phyloP scores from a whole-genome alignment of 1,140 invertebrate species.

The Eubasilissa regina region DNA sequence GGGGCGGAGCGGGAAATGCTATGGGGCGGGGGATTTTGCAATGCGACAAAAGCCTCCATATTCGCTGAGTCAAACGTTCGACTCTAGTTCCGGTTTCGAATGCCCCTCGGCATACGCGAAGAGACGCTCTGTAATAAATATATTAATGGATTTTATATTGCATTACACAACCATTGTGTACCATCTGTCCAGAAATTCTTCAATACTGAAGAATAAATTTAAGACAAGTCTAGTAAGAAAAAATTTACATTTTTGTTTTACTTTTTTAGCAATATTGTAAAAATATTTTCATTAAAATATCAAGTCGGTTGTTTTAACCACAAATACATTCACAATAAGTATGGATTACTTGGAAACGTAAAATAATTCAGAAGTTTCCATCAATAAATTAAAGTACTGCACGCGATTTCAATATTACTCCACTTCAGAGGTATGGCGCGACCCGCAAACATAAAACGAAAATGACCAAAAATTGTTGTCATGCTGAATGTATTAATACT shows the following conservation, averaged over 20 bases:
- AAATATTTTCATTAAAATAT: too few relatives aligned
- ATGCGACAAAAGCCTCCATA: slow-evolving; percentile 38
- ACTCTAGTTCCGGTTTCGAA: slow-evolving; percentile 4
- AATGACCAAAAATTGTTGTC: too few relatives aligned
- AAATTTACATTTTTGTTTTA: too few relatives aligned
- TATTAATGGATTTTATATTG: too few relatives aligned
- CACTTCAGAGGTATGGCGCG: background rate
- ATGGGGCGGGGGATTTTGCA: slow-evolving; percentile 20
- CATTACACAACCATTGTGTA: too few relatives aligned
- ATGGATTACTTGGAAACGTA: background rate
- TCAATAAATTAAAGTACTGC: background rate
- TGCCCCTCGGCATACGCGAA: background rate
- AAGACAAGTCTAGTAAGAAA: too few relatives aligned
- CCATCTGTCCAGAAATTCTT: too few relatives aligned
- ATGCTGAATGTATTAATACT: too few relatives aligned
- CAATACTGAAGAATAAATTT: too few relatives aligned
- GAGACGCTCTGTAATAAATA: too few relatives aligned
- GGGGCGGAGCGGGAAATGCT: background rate
- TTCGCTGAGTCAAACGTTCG: slow-evolving; percentile 24
- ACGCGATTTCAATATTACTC: slow-evolving; percentile 16
- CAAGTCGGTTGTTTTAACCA: background rate
- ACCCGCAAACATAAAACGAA: background rate
- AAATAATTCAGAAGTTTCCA: slow-evolving; percentile 9
- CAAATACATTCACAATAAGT: background rate
- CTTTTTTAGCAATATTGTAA: too few relatives aligned